phyloP scores from a whole-genome alignment of 2,113 vertebrate species.

The Ellobius talpinus region DNA sequence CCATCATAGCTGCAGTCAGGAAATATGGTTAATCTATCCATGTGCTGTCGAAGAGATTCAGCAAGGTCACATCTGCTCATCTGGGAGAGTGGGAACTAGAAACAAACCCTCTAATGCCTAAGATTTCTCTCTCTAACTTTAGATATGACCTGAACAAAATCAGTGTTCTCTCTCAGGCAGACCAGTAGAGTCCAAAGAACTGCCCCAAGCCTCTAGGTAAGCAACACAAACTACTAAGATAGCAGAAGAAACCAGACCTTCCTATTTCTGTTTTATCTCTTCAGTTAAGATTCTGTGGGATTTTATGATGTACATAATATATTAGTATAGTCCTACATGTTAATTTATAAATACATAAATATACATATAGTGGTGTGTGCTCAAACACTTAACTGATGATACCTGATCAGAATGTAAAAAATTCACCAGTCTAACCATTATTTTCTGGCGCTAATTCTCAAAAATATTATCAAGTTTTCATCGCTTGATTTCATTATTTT shows the following conservation, averaged over 20 bases:
- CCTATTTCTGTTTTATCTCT: constrained; percentile 31
- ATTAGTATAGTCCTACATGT: background rate
- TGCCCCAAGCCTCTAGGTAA: background rate
- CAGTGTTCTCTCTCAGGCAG: background rate
- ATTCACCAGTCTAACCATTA: background rate
- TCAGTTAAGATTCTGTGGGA: constrained; percentile 9
- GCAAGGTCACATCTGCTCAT: background rate
- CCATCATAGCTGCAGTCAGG: background rate
- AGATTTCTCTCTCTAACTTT: background rate
- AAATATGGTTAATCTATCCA: background rate
- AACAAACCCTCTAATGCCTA: background rate
- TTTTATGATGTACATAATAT: constrained; percentile 36
- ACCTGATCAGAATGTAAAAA: background rate
- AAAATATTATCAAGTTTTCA: background rate
- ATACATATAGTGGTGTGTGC: background rate
- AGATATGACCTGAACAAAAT: background rate
- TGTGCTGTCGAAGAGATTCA: background rate
- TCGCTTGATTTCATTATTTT: constrained; percentile 16
- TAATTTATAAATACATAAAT: constrained; percentile 55
- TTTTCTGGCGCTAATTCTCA: constrained; percentile 5
- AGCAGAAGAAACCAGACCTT: background rate
- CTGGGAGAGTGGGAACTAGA: background rate
- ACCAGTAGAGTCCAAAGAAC: background rate
- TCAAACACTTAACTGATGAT: constrained; percentile 43
- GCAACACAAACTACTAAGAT: background rate